Evolutionary conservation across 2,797 vertebrate genomes (phyloP).

Genomic region (Acanthornis magna): DNA sequence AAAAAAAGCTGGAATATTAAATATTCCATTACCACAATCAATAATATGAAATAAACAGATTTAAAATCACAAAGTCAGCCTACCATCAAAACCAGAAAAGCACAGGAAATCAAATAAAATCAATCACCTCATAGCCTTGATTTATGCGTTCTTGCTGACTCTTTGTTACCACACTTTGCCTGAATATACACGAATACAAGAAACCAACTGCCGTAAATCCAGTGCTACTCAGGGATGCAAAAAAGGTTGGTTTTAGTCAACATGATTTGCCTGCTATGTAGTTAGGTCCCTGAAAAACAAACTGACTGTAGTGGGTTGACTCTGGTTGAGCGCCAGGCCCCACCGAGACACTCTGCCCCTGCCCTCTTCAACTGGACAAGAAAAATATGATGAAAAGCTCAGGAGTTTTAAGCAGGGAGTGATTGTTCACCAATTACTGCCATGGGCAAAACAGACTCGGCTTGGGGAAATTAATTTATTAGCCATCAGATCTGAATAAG

Average conservation of each 20-base stretch:
- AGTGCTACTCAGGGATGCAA: not conserved
- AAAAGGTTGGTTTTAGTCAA: not conserved
- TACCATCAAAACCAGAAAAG: slow-evolving; percentile 10
- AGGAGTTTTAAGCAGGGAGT: not conserved
- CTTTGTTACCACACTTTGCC: slow-evolving; percentile 4
- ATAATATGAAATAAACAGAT: slow-evolving; percentile 53
- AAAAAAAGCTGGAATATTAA: not conserved
- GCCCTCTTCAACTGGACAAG: not conserved
- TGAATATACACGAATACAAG: not conserved
- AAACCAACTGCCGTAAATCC: not conserved
- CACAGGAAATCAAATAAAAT: slow-evolving; percentile 35
- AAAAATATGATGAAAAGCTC: not conserved
- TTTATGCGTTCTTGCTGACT: slow-evolving; percentile 20
- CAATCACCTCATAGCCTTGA: slow-evolving; percentile 16
- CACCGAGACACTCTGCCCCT: rapidly evolving
- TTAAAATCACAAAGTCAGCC: slow-evolving; percentile 6
- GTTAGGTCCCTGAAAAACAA: not conserved
- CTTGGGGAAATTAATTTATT: not conserved
- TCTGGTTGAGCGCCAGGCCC: not conserved
- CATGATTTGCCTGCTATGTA: not conserved
- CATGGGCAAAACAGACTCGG: not conserved
- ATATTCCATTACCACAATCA: slow-evolving; percentile 12
- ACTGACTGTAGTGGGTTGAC: not conserved
- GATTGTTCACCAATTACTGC: not conserved
- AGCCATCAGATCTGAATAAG: not conserved